Base-by-base conservation (phyloP, 2,888 invertebrate genomes). In the Dichetophora obliterata region DNA sequence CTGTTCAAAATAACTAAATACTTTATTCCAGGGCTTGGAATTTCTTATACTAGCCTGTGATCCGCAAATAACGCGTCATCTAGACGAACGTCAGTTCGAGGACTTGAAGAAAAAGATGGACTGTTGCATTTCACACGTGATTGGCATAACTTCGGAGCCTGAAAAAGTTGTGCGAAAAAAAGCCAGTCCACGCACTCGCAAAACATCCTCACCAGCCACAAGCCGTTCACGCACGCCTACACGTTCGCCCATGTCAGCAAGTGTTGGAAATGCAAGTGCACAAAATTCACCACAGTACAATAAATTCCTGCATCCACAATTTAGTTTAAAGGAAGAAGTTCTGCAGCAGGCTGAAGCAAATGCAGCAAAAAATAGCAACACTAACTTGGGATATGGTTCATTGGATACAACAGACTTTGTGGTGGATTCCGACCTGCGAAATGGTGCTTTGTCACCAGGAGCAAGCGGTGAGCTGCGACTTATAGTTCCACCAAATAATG, bases 11-110 rank as follows among this genome's bases (percentile, higher is more conserved):
- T 69, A 50, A 52, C n/a, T 6, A 24, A 14, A 16, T 4, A 9
- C 4, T 37, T 34, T 22, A 24, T 68, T 34, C 4, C 19, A 96
- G 86, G 97, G 97, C 0, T 87, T 97, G 73, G 97, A 97, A 85
- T 97, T 96, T 88, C 91, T 98, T 1, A 93, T 95, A 88, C 91
- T 94, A 59, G 95, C 95, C 0, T 96, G 95, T 85, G 96, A 97
- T 85, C 96, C 96, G 0, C 92, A 93, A 81, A 94, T 96, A 83
- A 95, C 96, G 0, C 92, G 92, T 81, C 92, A 93, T 86, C 90
- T 97, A 63, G 92, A 92, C 24, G 95, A 96, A 59, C 91, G 91
- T 31, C 94, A 96, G 84, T 97, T 97, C 87, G 94, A 95, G 89
- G 90, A 93, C 81, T 88, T 97, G 78, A 96, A 96, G 86, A 91